Percentiles rank a stretch among this genome's conserved stretches.
Conservation (phyloP, 2,888 invertebrate species). For the Dilophus febrilis region DNA sequence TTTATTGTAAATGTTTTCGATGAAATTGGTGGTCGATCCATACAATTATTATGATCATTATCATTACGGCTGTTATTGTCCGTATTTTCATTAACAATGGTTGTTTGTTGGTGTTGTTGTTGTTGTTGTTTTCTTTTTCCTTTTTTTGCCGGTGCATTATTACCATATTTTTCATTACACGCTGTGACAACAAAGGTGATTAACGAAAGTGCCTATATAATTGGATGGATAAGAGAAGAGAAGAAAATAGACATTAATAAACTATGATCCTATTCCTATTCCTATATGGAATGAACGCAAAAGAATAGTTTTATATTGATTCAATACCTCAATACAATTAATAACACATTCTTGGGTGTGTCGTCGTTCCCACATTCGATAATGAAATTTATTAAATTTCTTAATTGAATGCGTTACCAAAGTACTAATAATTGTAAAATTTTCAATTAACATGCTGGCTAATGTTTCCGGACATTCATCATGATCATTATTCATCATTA, state of each 20-base stretch:
- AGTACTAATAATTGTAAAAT: constrained; percentile 19
- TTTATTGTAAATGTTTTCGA: no score
- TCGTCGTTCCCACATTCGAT: constrained; percentile 32
- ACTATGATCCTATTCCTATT: no score
- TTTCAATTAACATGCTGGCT: constrained; percentile 16
- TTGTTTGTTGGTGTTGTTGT: constrained; percentile 14
- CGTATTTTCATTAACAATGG: constrained; percentile 14
- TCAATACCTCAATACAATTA: no score
- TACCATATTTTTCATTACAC: constrained; percentile 21
- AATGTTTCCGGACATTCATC: constrained; percentile 2
- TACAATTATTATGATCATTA: no score
- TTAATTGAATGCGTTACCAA: constrained; percentile 23
- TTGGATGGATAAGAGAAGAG: no score
- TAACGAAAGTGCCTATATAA: constrained; percentile 23
- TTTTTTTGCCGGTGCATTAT: constrained; percentile 16
- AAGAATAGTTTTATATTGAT: no score
- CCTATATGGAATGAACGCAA: background rate
- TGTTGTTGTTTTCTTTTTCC: constrained; percentile 13
- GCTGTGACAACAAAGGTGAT: constrained; percentile 27
- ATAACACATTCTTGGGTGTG: constrained; percentile 30
- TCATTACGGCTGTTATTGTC: constrained; percentile 5
- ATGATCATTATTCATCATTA: constrained; percentile 9
- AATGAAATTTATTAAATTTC: constrained; percentile 26
- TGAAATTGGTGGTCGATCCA: no score
- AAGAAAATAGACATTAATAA: background rate